Conservation (phyloP, 2,113 vertebrate species). For the Neolamprologus caudopunctatus region DNA sequence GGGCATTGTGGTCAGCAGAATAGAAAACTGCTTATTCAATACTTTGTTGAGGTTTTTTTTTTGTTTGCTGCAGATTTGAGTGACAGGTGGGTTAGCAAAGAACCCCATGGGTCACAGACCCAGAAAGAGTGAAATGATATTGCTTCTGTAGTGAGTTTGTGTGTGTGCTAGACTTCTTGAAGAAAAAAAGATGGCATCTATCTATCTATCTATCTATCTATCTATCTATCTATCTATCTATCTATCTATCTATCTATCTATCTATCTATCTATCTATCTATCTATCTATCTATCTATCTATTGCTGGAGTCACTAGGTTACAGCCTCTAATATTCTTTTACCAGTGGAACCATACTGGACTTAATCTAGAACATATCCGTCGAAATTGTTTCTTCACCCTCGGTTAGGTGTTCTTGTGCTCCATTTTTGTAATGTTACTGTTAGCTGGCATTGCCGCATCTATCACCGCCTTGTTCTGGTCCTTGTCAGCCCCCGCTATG, state of each 20-base stretch:
- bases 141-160: neutral
- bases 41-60: slow-evolving; percentile 38
- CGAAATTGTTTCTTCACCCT: neutral
- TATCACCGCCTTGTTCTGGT: neutral
- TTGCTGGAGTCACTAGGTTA: neutral
- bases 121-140: slow-evolving; percentile 42
- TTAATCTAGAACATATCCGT: neutral
- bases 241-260: neutral
- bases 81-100: slow-evolving; percentile 55
- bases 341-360: neutral
- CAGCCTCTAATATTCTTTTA: neutral
- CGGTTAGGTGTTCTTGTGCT: neutral
- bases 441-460: neutral
- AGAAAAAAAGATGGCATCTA: neutral
- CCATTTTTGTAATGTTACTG: neutral
- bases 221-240: neutral
- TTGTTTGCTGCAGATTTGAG: slow-evolving; percentile 55
- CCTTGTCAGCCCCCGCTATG: neutral
- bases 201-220: neutral
- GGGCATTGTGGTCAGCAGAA: slow-evolving; percentile 61
- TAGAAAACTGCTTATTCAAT: slow-evolving; percentile 50
- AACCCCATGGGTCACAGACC: slow-evolving; percentile 42
- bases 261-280: neutral
- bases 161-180: neutral
- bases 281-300: neutral